Evolutionary conservation across 2,888 invertebrate species (phyloP), one percentile per base, ranked within the genome.

Genomic region (Drosophila flavopinicola): DNA sequence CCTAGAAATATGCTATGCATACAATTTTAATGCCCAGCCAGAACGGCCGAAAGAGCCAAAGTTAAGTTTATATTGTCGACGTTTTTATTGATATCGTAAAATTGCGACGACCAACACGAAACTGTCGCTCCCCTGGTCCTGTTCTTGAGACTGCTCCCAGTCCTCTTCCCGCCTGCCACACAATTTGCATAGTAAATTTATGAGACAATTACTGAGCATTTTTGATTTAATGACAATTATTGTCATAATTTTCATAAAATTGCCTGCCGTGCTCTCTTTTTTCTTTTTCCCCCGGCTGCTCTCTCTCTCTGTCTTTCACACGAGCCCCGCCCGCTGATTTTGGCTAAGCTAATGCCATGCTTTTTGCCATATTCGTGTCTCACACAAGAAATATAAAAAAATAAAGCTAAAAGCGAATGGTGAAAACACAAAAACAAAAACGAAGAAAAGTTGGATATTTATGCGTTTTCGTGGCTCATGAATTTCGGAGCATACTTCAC

Each of bases 201-300:
- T 85, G 87, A 87, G 82, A 87, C 86, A 86, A 86, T 87, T 85
- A 87, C 79, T 71, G 73, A 79, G 74, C 75, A 88, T 88, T 88
- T 87, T 88, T 87, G 88, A 87, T 87, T 87, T 87, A 87, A 87
- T 80, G 83, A 87, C 88, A 88, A 87, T 88, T 87, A 87, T 87
- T 88, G 85, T 80, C 83, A 83, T 88, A 87, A 87, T 88, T 87
- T 83, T 80, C 78, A 83, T 87, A 82, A 83, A 87, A 76, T 80
- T 80, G 83, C 87, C 87, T 74, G 70, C 68, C 70, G 72, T 75
- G 61, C 61, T 39, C 54, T 58, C 47, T 58, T 20, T 47, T 66
- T 47, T 59, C 41, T 25, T 24, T 45, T 30, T 52, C 42, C 15
- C 17, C 13, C 30, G 17, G 20, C 47, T 47, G 10, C 7, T 15